These are phyloP conservation scores for Trilocha varians DNA, from an alignment of 2,888 invertebrate genomes.

Conservation along the genomic window DNA sequence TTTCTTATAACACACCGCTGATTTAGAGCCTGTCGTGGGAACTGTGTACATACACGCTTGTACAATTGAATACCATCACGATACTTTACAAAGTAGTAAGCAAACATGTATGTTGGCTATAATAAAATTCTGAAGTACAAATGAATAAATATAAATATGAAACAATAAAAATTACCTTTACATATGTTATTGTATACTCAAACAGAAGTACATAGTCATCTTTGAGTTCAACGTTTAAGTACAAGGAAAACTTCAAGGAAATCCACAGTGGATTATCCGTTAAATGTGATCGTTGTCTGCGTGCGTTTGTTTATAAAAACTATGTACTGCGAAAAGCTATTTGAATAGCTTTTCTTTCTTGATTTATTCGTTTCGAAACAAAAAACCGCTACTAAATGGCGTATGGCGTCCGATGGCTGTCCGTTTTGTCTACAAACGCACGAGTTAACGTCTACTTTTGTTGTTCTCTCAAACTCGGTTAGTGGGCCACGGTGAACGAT, in stretches of 20 bases:
- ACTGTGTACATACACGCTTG: slow-evolving; percentile 1
- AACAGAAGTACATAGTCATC: too few species aligned
- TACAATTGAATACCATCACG: background rate
- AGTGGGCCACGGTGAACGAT: slow-evolving; percentile 61
- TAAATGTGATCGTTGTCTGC: background rate
- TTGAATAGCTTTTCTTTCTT: too few species aligned
- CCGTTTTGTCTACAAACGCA: slow-evolving; percentile 34
- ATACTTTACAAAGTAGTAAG: background rate
- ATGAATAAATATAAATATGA: too few species aligned
- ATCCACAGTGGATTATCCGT: background rate
- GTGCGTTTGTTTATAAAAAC: background rate
- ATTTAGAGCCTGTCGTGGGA: slow-evolving; percentile 2
- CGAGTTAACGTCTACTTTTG: slow-evolving; percentile 37
- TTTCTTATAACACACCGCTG: slow-evolving; percentile 2
- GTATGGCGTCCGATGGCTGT: background rate
- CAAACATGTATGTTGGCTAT: background rate
- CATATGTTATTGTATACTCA: too few species aligned
- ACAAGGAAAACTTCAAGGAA: background rate
- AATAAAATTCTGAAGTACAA: too few species aligned
- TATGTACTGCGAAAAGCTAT: too few species aligned
- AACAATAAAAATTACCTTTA: too few species aligned
- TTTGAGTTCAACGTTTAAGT: background rate
- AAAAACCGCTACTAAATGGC: too few species aligned
- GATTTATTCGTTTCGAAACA: too few species aligned
- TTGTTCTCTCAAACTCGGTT: slow-evolving; percentile 54